Base-by-base conservation (phyloP, 2,113 vertebrate genomes). In the Vicugna pacos region DNA sequence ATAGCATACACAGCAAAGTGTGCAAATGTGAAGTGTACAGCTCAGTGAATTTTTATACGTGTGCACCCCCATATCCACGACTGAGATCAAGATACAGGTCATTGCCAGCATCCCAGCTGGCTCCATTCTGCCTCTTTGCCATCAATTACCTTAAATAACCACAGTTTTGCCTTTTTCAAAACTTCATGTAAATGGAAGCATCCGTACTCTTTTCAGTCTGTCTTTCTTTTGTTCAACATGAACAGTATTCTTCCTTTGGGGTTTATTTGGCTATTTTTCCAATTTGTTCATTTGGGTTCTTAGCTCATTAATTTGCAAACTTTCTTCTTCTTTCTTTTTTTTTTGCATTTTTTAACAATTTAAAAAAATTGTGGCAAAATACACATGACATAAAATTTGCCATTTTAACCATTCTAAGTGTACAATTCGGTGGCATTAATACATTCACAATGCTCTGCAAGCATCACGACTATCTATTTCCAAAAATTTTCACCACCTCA, bases 321-420 rank as follows among this genome's bases (percentile, higher is more conserved):
- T 65, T 79, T 65, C 35, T n/a, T 14, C 24, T 35, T 65, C 12
- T 69, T 30, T 22, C 32, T 42, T 12, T 24, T 42, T 42, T 52
- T 73, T 75, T 32, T 24, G 64, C n/a, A 75, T 19, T 20, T 84
- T 84, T 56, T 1, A n/a, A 42, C 38, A 42, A 42, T 42, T 42
- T 42, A 42, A 42, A 42, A 54, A 83, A 75, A 92, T 26, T 84
- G n/a, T 75, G 48, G n/a, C 46, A 76, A 91, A 85, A 76, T 92
- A 84, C 28, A 42, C 19, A 26, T 38, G 52, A 84, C 46, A 84
- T 65, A 75, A 84, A 38, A 75, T 42, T 65, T 54, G 4, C 20
- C 6, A 46, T 38, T 56, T 76, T 65, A 85, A 48, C 81, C 32
- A 70, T 87, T 60, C 35, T 70, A 38, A 65, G 14, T 65, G 58